Evolutionary conservation across 2,113 vertebrate genomes (phyloP).

Genomic region (Lichenostomus cassidix): DNA sequence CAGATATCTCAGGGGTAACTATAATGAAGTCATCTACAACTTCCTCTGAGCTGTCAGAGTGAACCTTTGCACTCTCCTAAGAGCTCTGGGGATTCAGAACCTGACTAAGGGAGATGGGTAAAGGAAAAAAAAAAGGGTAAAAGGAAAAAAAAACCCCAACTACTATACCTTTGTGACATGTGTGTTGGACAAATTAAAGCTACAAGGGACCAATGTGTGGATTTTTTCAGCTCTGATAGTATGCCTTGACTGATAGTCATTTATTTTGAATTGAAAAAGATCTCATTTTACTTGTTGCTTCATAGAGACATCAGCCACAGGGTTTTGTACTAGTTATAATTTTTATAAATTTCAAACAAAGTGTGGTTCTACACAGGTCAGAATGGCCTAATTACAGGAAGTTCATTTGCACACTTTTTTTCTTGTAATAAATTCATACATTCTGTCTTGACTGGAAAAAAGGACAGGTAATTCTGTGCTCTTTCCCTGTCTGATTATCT

Average conservation of each 20-base stretch:
- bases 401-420: conserved; percentile 46
- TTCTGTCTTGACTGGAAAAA: conserved; percentile 57
- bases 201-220: not conserved
- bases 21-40: not conserved
- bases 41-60: not conserved
- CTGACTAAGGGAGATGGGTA: not conserved
- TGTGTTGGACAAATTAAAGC: not conserved
- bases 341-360: conserved; percentile 73
- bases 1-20: not conserved
- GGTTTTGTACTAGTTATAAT: conserved; percentile 49
- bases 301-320: conserved; percentile 4
- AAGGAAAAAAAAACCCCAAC: not conserved
- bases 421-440: conserved; percentile 68
- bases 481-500: conserved; percentile 59
- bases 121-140: not conserved
- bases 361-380: conserved; percentile 63
- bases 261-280: not conserved
- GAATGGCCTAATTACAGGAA: conserved; percentile 63
- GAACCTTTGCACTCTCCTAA: not conserved
- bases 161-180: fast-evolving
- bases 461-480: conserved; percentile 47
- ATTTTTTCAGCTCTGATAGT: not conserved
- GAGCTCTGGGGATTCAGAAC: not conserved
- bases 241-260: not conserved
- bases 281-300: not conserved